Percentiles rank a stretch among this genome's conserved stretches.
phyloP scores from a whole-genome alignment of 35 echinoderm and acorn worm species.

The Ophioderma brevispina region DNA sequence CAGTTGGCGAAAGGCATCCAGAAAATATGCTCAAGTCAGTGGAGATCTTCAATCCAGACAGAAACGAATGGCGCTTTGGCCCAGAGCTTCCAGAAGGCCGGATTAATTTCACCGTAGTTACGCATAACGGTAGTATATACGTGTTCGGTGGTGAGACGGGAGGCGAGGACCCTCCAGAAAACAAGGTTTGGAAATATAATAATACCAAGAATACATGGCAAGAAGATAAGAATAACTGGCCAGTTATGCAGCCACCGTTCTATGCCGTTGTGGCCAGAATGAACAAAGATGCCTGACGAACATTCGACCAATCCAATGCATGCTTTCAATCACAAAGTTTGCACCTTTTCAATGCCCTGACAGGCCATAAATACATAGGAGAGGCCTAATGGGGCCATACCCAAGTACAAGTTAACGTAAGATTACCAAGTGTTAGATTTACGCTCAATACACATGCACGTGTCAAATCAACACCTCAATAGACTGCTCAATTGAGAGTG shows the following conservation, averaged over 20 bases:
- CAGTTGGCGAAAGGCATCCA: constrained; percentile 80
- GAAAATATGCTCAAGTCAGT: constrained; percentile 99
- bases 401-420: too few relatives aligned
- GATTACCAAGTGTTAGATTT: too few relatives aligned
- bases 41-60: constrained; percentile 93
- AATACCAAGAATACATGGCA: constrained; percentile 51
- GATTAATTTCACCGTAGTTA: constrained; percentile 64
- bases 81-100: constrained; percentile 95
- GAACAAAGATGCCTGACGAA: constrained; percentile 66
- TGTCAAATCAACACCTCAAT: too few relatives aligned
- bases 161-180: constrained; percentile 22
- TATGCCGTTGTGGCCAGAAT: constrained; percentile 79
- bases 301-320: not conserved
- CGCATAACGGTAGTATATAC: constrained; percentile 66
- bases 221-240: constrained; percentile 83
- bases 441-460: too few relatives aligned
- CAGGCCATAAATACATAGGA: not conserved
- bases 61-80: constrained; percentile 97
- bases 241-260: constrained; percentile 70
- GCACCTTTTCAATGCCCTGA: not conserved
- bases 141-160: constrained; percentile 88
- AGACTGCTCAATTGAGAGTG: too few relatives aligned
- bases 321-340: not conserved
- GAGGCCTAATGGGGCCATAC: not conserved
- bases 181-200: constrained; percentile 69